A percentile compares a stretch with the other conserved stretches of the same genome.
These are phyloP conservation scores for Aplochiton taeniatus DNA, from an alignment of 2,797 vertebrate species.

Conservation along the genomic window DNA sequence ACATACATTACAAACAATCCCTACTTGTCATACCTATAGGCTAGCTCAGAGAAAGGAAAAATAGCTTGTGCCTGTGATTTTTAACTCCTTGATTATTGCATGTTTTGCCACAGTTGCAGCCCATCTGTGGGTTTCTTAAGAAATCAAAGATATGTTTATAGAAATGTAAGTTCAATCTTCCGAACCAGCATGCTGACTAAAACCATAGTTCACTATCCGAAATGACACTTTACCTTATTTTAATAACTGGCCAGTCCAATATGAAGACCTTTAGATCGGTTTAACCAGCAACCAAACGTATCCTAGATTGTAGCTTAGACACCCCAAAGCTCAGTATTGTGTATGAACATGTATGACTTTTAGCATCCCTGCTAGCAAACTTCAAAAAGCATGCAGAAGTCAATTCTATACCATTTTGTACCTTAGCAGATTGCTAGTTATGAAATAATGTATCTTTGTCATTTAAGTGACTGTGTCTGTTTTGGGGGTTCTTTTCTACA, in stretches of 20 bases:
- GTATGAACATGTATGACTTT: constrained; percentile 59
- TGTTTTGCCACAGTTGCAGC: constrained; percentile 62
- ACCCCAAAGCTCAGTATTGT: constrained; percentile 51
- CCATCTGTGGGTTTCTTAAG: constrained; percentile 57
- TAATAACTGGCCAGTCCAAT: constrained; percentile 70
- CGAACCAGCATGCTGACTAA: constrained; percentile 70
- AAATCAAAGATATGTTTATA: constrained; percentile 63
- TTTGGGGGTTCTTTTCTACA: constrained; percentile 90
- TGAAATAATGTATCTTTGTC: constrained; percentile 75
- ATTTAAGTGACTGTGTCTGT: constrained; percentile 75
- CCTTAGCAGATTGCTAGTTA: constrained; percentile 70
- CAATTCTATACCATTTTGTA: constrained; percentile 53
- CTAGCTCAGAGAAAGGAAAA: constrained; percentile 64
- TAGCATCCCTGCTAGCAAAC: constrained; percentile 52
- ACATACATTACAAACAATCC: neutral
- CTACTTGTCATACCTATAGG: constrained; percentile 54
- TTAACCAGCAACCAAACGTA: constrained; percentile 33
- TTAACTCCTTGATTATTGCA: constrained; percentile 68
- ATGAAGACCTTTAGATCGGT: constrained; percentile 30
- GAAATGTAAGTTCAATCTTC: constrained; percentile 64
- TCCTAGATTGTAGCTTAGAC: constrained; percentile 23
- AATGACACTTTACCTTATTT: constrained; percentile 76
- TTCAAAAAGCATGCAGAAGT: constrained; percentile 68
- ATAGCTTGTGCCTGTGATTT: constrained; percentile 70
- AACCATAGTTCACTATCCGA: constrained; percentile 52